Evolutionary conservation across 1,140 invertebrate genomes (phyloP).

Genomic region (Tenebrio molitor): DNA sequence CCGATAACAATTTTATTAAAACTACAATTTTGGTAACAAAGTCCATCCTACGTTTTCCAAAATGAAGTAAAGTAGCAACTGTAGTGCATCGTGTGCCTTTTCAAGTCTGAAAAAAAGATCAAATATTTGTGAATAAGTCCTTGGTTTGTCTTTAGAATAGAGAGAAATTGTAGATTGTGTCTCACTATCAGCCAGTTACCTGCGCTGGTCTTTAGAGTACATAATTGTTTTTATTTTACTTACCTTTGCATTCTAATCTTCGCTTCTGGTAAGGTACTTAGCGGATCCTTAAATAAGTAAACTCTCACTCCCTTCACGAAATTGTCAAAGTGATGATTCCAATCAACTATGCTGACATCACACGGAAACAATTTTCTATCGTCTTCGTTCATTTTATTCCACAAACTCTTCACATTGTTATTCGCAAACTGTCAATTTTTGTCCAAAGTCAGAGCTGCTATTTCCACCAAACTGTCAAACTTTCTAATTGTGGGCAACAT

Average conservation of each 20-base stretch:
- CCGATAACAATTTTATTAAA: no score
- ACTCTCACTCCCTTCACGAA: conserved; percentile 72
- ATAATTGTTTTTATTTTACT: neutral
- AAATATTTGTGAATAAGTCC: no score
- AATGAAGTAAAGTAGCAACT: no score
- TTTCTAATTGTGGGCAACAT: neutral
- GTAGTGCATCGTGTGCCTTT: no score
- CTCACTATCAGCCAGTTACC: no score
- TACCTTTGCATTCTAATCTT: conserved; percentile 1
- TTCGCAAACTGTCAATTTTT: conserved; percentile 80
- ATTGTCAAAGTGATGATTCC: conserved; percentile 68
- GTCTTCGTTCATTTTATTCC: conserved; percentile 68
- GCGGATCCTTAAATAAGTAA: conserved; percentile 74
- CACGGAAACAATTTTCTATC: conserved; percentile 77
- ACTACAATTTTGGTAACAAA: no score
- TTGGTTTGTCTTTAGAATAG: no score
- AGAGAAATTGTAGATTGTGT: no score
- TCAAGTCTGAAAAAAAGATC: no score
- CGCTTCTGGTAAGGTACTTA: conserved; percentile 70
- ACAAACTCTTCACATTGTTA: conserved; percentile 73
- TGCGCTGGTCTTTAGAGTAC: no score
- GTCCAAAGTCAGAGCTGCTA: conserved; percentile 79
- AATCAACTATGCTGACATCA: conserved; percentile 74
- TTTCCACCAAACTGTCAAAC: conserved; percentile 55
- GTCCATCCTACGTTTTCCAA: no score